Evolutionary conservation across 1,140 invertebrate genomes (phyloP).

Genomic region (Eupeodes corollae): DNA sequence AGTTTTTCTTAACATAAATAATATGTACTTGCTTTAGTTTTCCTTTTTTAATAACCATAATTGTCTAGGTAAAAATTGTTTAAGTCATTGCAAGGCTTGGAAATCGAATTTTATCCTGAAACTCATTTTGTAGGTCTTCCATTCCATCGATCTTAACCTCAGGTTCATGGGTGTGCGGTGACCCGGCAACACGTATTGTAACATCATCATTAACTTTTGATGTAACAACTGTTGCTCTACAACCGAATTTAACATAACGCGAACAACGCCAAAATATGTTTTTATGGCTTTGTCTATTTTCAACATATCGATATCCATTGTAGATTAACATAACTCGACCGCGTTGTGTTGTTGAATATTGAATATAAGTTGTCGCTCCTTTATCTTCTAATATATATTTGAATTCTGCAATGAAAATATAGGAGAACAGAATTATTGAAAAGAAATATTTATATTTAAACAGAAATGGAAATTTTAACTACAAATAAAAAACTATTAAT

Average conservation of each 20-base stretch:
- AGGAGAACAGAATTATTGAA: too few relatives aligned
- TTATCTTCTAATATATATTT: constrained; percentile 29
- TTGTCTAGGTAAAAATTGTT: too few relatives aligned
- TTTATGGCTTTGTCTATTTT: constrained; percentile 32
- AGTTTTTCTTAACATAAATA: too few relatives aligned
- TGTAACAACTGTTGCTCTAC: constrained; percentile 31
- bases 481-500: too few relatives aligned
- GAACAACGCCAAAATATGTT: constrained; percentile 37
- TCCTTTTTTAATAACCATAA: too few relatives aligned
- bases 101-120: neutral
- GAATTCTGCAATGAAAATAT: constrained; percentile 22
- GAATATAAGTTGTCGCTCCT: constrained; percentile 18
- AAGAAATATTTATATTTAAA: too few relatives aligned
- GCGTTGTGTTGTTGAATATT: constrained; percentile 28
- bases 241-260: constrained; percentile 32
- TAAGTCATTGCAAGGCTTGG: neutral
- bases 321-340: constrained; percentile 34
- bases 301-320: constrained; percentile 33
- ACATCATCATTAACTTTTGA: constrained; percentile 26
- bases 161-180: constrained; percentile 29
- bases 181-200: constrained; percentile 21
- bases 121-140: constrained; percentile 12
- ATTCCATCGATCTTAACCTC: constrained; percentile 23
- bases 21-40: too few relatives aligned
- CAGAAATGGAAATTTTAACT: too few relatives aligned